Base-by-base conservation (phyloP, 2,113 vertebrate genomes). In the Dasypus novemcinctus region DNA sequence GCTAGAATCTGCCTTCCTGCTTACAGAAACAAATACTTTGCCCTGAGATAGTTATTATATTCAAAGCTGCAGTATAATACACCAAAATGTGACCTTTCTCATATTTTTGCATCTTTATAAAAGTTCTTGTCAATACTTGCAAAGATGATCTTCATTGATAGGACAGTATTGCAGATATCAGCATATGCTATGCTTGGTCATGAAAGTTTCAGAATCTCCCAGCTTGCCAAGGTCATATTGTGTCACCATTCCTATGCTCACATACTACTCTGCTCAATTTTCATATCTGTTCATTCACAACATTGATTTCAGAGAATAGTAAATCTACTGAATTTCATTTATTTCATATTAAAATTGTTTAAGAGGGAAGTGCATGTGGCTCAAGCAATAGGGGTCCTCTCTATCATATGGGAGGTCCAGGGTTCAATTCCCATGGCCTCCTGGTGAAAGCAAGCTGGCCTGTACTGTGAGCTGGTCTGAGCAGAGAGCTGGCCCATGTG, bases 1-100 rank as follows among this genome's bases (percentile, higher is more conserved):
- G 20, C 63, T 83, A 66, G 75, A 91, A 93, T 31, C 23, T 75
- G 72, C 9, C 57, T 68, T 3, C 2, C 21, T 8, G 21, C 31
- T 82, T 46, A 18, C 1, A 68, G 38, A 74, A 98, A 97, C 97
- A 97, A 96, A 94, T 94, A 91, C 97, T 97, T 97, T 96, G 78
- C 79, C 63, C 81, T 59, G 7, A 36, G 38, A 72, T 96, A 90
- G 90, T 95, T 97, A 79, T 90, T 97, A 81, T 72, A 20, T 69
- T 95, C 49, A 95, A 49, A 88, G 54, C 31, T 87, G 41, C 78
- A 95, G 63, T 86, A 27, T 25, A 43, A 80, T 29, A 38, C 93
- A 95, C 71, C 11, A 69, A 75, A 95, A 87, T 93, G 81, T 90
- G 59, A 69, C 13, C 41, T 93, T 66, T 85, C 85, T 81, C 63